Evolutionary conservation across 2,888 invertebrate species (phyloP).

Genomic region (Lagria hirta): DNA sequence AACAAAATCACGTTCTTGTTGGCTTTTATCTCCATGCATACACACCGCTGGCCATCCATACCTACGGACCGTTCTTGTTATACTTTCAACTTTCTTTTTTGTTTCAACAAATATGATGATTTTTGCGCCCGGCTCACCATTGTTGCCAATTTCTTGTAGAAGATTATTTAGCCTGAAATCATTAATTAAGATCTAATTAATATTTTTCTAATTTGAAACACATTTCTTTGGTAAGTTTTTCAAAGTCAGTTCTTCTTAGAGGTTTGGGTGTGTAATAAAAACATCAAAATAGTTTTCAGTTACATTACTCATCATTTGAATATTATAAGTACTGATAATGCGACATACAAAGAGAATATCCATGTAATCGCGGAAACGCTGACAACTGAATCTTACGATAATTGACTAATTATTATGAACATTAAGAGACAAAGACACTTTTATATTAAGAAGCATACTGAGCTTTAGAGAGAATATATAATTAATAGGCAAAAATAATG

Average conservation of each 20-base stretch:
- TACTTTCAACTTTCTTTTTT: constrained; percentile 80
- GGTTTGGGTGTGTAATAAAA: constrained; percentile 30
- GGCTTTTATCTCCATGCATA: constrained; percentile 96
- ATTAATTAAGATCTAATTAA: constrained; percentile 21
- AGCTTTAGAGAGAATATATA: too few species aligned
- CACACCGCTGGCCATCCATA: constrained; percentile 75
- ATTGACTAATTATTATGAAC: too few species aligned
- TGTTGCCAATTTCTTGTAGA: constrained; percentile 77
- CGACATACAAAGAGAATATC: too few species aligned
- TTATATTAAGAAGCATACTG: too few species aligned
- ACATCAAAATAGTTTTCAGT: constrained; percentile 22
- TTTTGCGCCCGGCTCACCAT: constrained; percentile 81
- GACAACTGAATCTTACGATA: too few species aligned
- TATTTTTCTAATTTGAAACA: constrained; percentile 12
- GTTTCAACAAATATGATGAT: constrained; percentile 96
- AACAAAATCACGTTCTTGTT: constrained; percentile 91
- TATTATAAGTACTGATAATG: constrained; percentile 8
- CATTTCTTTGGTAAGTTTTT: constrained; percentile 1
- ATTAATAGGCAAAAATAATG: too few species aligned
- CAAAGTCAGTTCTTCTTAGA: constrained; percentile 38
- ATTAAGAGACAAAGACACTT: too few species aligned
- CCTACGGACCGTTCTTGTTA: constrained; percentile 79
- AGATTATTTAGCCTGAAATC: constrained; percentile 68
- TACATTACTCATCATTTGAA: constrained; percentile 31
- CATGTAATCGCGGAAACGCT: too few species aligned